Percentiles rank a stretch among this genome's conserved stretches.
These are phyloP conservation scores for Lochmaea capreae DNA, from an alignment of 2,888 invertebrate species.

Conservation along the genomic window DNA sequence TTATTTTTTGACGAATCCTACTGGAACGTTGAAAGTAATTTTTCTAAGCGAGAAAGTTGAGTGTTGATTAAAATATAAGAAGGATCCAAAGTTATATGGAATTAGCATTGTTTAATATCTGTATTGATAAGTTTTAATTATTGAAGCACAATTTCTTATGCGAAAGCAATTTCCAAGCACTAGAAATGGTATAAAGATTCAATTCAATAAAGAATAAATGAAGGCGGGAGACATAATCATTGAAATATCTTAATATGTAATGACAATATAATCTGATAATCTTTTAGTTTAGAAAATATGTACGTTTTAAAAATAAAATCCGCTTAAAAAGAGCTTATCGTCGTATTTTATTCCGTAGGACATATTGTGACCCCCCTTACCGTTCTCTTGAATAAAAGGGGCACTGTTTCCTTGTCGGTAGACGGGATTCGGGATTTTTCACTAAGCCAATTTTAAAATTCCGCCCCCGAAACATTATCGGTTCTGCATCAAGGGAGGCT, in stretches of 20 bases:
- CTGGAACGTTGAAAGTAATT: not conserved
- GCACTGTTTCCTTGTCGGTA: not conserved
- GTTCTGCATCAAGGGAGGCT: slow-evolving; percentile 42
- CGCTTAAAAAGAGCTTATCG: slow-evolving; percentile 13
- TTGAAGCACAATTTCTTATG: too few species aligned
- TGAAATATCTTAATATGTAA: not conserved
- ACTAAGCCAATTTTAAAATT: slow-evolving; percentile 58
- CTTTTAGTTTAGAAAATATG: slow-evolving; percentile 2
- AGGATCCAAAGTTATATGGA: too few species aligned
- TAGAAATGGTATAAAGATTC: too few species aligned
- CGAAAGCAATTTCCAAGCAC: too few species aligned
- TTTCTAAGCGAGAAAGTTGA: slow-evolving; percentile 1
- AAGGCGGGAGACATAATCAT: not conserved
- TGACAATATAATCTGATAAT: not conserved
- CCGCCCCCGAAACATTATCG: slow-evolving; percentile 54
- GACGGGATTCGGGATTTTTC: slow-evolving; percentile 23
- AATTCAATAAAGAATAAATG: too few species aligned
- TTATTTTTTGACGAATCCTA: slow-evolving; percentile 23
- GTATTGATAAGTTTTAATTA: too few species aligned
- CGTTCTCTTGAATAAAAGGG: not conserved
- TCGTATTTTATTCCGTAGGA: slow-evolving; percentile 5
- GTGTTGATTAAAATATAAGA: too few species aligned
- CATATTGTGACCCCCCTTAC: slow-evolving; percentile 18
- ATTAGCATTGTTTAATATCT: too few species aligned
- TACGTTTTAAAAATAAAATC: slow-evolving; percentile 14